Evolutionary conservation across 2,797 vertebrate species (phyloP).

Genomic region (Notamacropus eugenii): DNA sequence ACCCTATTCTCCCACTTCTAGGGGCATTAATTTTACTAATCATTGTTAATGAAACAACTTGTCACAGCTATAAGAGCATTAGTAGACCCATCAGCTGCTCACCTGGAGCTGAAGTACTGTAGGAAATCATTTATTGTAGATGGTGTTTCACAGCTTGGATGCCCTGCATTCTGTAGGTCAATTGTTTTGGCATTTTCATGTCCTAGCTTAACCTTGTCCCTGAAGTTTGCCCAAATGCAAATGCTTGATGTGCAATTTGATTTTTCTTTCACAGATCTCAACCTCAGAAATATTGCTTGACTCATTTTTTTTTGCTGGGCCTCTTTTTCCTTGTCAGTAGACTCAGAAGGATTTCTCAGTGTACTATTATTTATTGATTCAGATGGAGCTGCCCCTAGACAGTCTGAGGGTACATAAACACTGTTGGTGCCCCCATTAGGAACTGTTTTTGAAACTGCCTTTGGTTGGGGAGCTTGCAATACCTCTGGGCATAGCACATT

Average conservation of each 20-base stretch:
- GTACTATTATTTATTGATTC: slow-evolving; percentile 80
- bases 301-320: slow-evolving; percentile 84
- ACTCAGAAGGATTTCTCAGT: slow-evolving; percentile 73
- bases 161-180: slow-evolving; percentile 85
- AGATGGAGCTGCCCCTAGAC: slow-evolving; percentile 77
- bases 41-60: background rate
- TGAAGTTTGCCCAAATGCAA: slow-evolving; percentile 97
- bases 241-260: slow-evolving; percentile 88
- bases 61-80: background rate
- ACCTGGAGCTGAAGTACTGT: slow-evolving; percentile 98
- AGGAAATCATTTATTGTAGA: slow-evolving; percentile 97
- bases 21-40: background rate
- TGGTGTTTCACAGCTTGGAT: slow-evolving; percentile 86
- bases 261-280: slow-evolving; percentile 84
- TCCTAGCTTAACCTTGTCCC: slow-evolving; percentile 95
- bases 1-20: background rate
- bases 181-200: slow-evolving; percentile 88
- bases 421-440: slow-evolving; percentile 97
- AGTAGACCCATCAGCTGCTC: slow-evolving; percentile 35
- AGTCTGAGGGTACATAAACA: slow-evolving; percentile 88
- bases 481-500: slow-evolving; percentile 97
- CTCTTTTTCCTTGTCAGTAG: slow-evolving; percentile 84
- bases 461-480: slow-evolving; percentile 93
- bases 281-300: slow-evolving; percentile 72
- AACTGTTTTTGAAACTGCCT: slow-evolving; percentile 93